Evolutionary conservation across 2,113 vertebrate species (phyloP).

Genomic region (Caranx ignobilis): DNA sequence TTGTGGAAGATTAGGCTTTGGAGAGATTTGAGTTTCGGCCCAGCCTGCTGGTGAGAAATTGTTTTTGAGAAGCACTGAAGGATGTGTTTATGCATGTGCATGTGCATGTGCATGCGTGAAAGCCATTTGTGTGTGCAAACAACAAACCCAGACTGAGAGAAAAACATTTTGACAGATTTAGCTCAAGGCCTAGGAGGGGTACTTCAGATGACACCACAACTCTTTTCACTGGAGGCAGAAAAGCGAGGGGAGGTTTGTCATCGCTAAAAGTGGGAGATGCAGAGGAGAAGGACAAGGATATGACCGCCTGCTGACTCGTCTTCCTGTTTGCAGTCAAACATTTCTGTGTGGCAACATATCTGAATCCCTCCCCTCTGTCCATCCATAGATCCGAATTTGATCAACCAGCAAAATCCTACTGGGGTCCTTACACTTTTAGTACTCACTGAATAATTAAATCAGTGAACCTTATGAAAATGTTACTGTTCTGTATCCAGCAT

Average conservation of each 20-base stretch:
- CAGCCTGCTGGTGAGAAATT: constrained; percentile 23
- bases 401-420: not conserved
- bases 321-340: not conserved
- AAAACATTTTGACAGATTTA: constrained; percentile 81
- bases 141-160: constrained; percentile 56
- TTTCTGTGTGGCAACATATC: not conserved
- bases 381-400: not conserved
- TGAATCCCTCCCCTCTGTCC: not conserved
- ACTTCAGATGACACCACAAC: constrained; percentile 69
- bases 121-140: constrained; percentile 39
- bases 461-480: too few species aligned
- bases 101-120: not conserved
- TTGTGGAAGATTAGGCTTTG: constrained; percentile 47
- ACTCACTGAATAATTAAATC: not conserved
- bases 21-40: constrained; percentile 25
- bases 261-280: constrained; percentile 27
- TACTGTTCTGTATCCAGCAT: not conserved
- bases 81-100: constrained; percentile 12
- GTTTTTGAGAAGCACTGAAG: constrained; percentile 22
- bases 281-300: constrained; percentile 11
- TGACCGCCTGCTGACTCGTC: not conserved
- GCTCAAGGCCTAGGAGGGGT: constrained; percentile 76
- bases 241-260: constrained; percentile 43
- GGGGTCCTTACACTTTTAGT: not conserved
- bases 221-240: constrained; percentile 54